Evolutionary conservation across 1,140 invertebrate genomes (phyloP), one percentile per base, ranked within the genome.

Genomic region (Pissodes strobi): DNA sequence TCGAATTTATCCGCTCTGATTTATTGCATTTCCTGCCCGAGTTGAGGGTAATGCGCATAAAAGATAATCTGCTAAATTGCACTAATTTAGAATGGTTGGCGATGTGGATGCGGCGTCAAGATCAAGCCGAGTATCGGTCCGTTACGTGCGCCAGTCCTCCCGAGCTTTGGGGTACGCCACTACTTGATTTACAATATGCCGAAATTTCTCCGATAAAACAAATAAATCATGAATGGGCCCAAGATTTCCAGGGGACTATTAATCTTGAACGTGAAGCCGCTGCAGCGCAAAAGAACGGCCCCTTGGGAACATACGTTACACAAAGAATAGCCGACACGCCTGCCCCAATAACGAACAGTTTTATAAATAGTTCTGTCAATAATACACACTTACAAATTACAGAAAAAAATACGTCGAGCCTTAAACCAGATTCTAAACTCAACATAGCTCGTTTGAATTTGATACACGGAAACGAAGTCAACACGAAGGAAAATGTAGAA

Each of bases 11-110:
- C 10, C 81, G 87, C 63, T 82, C 84, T 27, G 88, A 91, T 72
- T 78, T 93, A 15, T 78, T 86, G 19, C 85, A 86, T 66, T 85
- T 87, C 68, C 82, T 93, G 34, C 87, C 88, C 0, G 85, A 90
- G 69, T 72, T 93, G 46, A 82, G 82, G 43, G 76, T 79, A 5
- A 72, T 90, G 1, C 78, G 83, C 66, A 70, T 90, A 17, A 77
- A 81, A 27, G 85, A 83, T 1, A 90, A 90, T 71, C 76, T 80
- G 12, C 82, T 88, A 72, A 85, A 88, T 70, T 90, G 87, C 71
- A 84, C 76, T 15, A 81, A 84, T 21, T 79, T 87, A 21, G 72
- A 83, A 27, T 89, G 87, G 87, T 66, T 88, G 0, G 83, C 82
- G 2, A 80, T 85, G 39, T 89, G 87, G 87, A 79, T 88, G 72